These are phyloP conservation scores for Drosophila quinaria DNA, from an alignment of 2,888 invertebrate species.

Conservation along the genomic window DNA sequence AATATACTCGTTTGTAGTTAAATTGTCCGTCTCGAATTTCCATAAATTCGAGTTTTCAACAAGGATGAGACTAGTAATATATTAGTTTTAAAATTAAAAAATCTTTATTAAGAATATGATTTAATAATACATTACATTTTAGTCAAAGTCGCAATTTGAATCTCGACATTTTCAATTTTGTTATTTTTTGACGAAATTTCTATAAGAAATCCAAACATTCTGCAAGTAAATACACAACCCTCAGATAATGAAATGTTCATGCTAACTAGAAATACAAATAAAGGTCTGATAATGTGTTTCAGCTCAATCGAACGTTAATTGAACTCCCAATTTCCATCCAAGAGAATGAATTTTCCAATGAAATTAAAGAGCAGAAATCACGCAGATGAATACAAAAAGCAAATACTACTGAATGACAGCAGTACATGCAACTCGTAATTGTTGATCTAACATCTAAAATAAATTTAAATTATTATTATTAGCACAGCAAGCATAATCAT, in stretches of 20 bases:
- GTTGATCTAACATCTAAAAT: not conserved
- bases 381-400: not conserved
- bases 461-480: slow-evolving; percentile 22
- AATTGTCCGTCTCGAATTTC: too few species aligned
- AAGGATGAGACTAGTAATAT: not conserved
- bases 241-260: not conserved
- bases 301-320: not conserved
- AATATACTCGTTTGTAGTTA: too few species aligned
- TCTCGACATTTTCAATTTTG: not conserved
- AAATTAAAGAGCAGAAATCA: slow-evolving; percentile 6
- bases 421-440: slow-evolving; percentile 6
- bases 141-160: too few species aligned
- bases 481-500: not conserved
- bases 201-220: too few species aligned
- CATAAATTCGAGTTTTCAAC: too few species aligned
- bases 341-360: not conserved
- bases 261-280: not conserved
- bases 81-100: too few species aligned
- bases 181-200: too few species aligned
- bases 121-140: not conserved
- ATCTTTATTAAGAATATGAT: too few species aligned
- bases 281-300: not conserved
- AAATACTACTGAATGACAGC: not conserved
- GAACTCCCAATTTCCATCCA: not conserved
- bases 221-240: not conserved